These are phyloP conservation scores for Drosophila mercatorum DNA, from an alignment of 2,888 invertebrate genomes.

Conservation along the genomic window DNA sequence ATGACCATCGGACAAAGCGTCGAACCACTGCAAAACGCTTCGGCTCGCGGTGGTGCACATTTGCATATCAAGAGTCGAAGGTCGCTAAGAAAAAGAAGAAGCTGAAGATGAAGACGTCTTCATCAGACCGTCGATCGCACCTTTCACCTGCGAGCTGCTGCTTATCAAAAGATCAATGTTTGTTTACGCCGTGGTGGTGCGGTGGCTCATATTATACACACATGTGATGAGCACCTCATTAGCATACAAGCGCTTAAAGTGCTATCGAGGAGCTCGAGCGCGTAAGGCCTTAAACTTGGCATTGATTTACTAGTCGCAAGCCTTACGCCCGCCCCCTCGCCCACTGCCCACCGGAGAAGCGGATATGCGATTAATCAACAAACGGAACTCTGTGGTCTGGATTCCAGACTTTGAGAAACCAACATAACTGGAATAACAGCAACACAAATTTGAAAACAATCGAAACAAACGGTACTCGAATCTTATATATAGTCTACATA, in stretches of 20 bases:
- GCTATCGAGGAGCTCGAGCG: slow-evolving; percentile 32
- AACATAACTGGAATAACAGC: slow-evolving; percentile 53
- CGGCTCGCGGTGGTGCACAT: slow-evolving; percentile 45
- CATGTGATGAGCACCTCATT: slow-evolving; percentile 34
- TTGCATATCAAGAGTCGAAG: slow-evolving; percentile 57
- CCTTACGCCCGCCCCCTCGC: not conserved
- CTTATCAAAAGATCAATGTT: slow-evolving; percentile 40
- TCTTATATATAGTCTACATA: not conserved
- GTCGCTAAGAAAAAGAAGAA: slow-evolving; percentile 23
- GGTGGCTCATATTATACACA: not conserved
- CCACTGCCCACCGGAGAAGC: slow-evolving; percentile 17
- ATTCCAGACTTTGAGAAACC: slow-evolving; percentile 48
- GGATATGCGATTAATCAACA: slow-evolving; percentile 50
- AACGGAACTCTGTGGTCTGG: slow-evolving; percentile 56
- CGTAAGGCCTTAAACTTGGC: slow-evolving; percentile 70
- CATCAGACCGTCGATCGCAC: slow-evolving; percentile 50
- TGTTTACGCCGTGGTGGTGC: slow-evolving; percentile 7
- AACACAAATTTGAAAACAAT: slow-evolving; percentile 26
- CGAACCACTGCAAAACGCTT: slow-evolving; percentile 20
- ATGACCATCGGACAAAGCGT: slow-evolving; percentile 18
- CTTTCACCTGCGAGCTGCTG: slow-evolving; percentile 57
- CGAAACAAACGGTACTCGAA: slow-evolving; percentile 35
- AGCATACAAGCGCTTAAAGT: slow-evolving; percentile 45
- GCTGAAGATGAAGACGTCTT: slow-evolving; percentile 43
- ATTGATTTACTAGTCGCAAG: slow-evolving; percentile 52